A percentile compares a stretch with the other conserved stretches of the same genome.
Conservation (phyloP, 2,113 vertebrate genomes). For the Poeciliopsis prolifica region DNA sequence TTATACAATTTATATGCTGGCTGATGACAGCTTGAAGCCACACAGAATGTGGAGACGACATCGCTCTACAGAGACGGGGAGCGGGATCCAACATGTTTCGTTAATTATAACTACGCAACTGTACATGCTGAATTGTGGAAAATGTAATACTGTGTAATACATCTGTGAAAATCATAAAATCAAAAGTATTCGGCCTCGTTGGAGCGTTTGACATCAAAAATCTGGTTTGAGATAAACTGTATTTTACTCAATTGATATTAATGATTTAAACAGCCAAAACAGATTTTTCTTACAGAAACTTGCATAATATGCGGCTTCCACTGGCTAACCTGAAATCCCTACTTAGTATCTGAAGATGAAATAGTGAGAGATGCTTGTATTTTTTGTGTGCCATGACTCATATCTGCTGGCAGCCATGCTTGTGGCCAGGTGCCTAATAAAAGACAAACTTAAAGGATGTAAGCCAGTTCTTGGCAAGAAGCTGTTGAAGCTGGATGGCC, state of each 20-base stretch:
- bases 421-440: neutral
- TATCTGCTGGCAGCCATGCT: neutral
- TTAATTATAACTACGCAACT: neutral
- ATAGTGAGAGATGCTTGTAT: neutral
- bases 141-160: too few relatives aligned
- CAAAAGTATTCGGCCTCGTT: neutral
- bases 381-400: neutral
- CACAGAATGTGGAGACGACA: conserved; percentile 18
- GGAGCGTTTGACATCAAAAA: too few relatives aligned
- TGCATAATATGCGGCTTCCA: neutral
- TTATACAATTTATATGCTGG: conserved; percentile 30
- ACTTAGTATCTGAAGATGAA: neutral
- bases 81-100: neutral
- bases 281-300: neutral
- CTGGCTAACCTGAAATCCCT: neutral
- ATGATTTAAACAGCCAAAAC: neutral
- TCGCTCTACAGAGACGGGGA: neutral
- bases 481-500: neutral
- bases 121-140: neutral
- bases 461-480: neutral
- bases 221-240: neutral
- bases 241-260: neutral
- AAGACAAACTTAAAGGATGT: neutral
- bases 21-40: conserved; percentile 55
- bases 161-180: neutral